phyloP scores from a whole-genome alignment of 2,797 vertebrate species.

The Vespertilio murinus region DNA sequence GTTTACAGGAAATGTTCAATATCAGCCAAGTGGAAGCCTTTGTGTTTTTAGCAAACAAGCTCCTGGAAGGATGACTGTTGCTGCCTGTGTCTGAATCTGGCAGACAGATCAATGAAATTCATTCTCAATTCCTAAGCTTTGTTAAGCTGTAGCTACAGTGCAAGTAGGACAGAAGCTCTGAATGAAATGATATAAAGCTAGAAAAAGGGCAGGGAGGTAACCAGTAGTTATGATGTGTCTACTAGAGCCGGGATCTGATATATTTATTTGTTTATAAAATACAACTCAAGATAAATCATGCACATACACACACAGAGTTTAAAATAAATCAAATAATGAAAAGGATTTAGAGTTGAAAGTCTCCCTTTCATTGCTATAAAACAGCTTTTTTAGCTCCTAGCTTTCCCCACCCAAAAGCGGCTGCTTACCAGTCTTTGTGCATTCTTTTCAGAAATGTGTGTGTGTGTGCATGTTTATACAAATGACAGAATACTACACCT shows the following conservation, averaged over 20 bases:
- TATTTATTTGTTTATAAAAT: conserved; percentile 15
- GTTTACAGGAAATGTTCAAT: conserved; percentile 21
- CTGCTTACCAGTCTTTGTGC: not conserved
- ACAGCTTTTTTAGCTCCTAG: not conserved
- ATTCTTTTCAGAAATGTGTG: not conserved
- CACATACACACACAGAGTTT: not conserved
- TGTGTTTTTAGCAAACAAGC: not conserved
- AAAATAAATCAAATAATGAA: conserved; percentile 13
- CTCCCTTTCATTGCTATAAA: not conserved
- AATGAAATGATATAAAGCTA: not conserved
- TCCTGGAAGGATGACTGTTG: conserved; percentile 42
- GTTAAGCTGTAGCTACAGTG: not conserved
- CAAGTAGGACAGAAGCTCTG: not conserved
- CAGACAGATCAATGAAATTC: conserved; percentile 46
- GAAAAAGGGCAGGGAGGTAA: not conserved
- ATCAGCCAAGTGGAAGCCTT: not conserved
- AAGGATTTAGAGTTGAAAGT: not conserved
- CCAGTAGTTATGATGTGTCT: not conserved
- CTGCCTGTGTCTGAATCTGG: not conserved
- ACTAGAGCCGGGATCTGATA: not conserved
- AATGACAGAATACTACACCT: not conserved
- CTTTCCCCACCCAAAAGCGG: not conserved
- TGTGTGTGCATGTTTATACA: not conserved
- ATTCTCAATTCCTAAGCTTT: not conserved
- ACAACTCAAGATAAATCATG: conserved; percentile 7